Evolutionary conservation across 1,140 invertebrate species (phyloP).

Genomic region (Euglossa dilemma): DNA sequence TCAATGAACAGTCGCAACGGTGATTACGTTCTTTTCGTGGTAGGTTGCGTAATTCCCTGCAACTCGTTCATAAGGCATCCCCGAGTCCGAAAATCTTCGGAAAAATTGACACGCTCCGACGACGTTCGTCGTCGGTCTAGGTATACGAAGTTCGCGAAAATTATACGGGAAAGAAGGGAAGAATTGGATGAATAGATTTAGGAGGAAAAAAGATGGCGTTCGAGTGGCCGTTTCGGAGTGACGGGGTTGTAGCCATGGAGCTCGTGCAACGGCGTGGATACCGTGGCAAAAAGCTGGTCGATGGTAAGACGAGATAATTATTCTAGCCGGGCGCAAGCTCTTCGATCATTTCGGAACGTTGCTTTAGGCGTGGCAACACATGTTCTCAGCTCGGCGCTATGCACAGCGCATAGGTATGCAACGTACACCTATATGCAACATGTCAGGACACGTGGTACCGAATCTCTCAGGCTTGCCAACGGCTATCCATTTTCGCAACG

Average conservation of each 20-base stretch:
- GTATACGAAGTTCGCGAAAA: background rate
- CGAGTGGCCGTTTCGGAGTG: background rate
- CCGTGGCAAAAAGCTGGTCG: constrained; percentile 57
- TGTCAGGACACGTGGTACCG: constrained; percentile 78
- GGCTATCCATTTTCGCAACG: constrained; percentile 73
- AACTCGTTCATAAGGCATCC: too few species aligned
- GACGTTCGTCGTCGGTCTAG: too few species aligned
- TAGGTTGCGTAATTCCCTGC: too few species aligned
- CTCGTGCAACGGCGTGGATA: constrained; percentile 30
- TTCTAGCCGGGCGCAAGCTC: constrained; percentile 62
- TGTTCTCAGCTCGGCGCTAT: constrained; percentile 74
- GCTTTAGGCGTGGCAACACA: constrained; percentile 75
- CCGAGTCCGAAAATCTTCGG: too few species aligned
- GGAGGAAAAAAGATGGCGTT: background rate
- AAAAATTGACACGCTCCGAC: too few species aligned
- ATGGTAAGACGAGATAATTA: constrained; percentile 71
- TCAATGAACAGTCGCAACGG: too few species aligned
- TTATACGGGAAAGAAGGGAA: too few species aligned
- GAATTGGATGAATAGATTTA: too few species aligned
- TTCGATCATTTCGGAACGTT: constrained; percentile 73
- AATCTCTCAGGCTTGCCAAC: constrained; percentile 73
- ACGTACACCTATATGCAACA: constrained; percentile 78
- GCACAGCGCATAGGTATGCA: constrained; percentile 68
- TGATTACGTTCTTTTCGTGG: too few species aligned
- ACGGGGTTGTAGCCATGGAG: background rate